Evolutionary conservation across 2,113 vertebrate species (phyloP).

Genomic region (Anolis carolinensis): DNA sequence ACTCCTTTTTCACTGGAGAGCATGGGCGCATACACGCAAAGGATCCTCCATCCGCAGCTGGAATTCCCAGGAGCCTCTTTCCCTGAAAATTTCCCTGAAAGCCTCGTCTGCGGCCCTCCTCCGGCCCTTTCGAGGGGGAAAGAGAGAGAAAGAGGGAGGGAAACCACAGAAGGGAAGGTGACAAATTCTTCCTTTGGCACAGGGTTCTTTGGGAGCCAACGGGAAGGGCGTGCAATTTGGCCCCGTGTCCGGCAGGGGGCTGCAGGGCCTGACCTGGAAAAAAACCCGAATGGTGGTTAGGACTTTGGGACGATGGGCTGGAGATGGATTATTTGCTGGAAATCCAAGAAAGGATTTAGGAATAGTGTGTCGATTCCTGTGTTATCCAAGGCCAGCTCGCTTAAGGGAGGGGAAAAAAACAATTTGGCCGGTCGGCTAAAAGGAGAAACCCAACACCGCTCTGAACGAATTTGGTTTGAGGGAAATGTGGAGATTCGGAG

Average conservation of each 20-base stretch:
- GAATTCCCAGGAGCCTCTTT: slow-evolving; percentile 68
- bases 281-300: slow-evolving; percentile 7
- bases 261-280: slow-evolving; percentile 56
- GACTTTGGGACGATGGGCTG: not conserved
- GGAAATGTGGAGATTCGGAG: slow-evolving; percentile 17
- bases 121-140: slow-evolving; percentile 43
- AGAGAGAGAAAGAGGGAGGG: slow-evolving; percentile 35
- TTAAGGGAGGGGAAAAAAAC: slow-evolving; percentile 60
- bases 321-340: slow-evolving; percentile 40
- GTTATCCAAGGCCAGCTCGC: slow-evolving; percentile 41
- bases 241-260: slow-evolving; percentile 58
- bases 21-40: too few species aligned
- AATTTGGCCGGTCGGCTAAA: slow-evolving; percentile 52
- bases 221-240: slow-evolving; percentile 69
- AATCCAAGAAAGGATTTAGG: slow-evolving; percentile 60
- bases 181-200: slow-evolving; percentile 68
- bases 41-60: too few species aligned
- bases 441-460: slow-evolving; percentile 19
- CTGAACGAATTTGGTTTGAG: slow-evolving; percentile 29
- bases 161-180: slow-evolving; percentile 71
- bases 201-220: slow-evolving; percentile 61
- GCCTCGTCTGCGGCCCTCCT: slow-evolving; percentile 46
- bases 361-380: slow-evolving; percentile 55
- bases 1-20: not conserved
- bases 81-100: slow-evolving; percentile 64